Base-by-base conservation (phyloP, 2,113 vertebrate species). In the Chlamydotis undulata region DNA sequence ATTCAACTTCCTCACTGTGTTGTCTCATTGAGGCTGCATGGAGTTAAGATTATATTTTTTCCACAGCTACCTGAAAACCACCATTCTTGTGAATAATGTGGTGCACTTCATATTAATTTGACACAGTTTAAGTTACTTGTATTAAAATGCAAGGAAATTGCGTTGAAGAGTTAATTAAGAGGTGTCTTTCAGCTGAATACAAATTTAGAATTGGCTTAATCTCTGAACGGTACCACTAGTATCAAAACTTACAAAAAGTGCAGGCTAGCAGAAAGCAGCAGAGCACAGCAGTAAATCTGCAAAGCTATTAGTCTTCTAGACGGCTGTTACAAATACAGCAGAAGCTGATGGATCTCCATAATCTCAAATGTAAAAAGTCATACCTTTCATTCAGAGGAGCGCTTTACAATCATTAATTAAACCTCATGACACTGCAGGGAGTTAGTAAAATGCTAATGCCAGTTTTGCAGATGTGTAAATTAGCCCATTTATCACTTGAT, bases 381-480 rank as follows among this genome's bases (percentile, higher is more conserved):
- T 57, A 76, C 50, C 87, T 95, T 96, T 93, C 87, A 73, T 93
- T 87, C 91, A 95, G 74, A 91, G 33, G 56, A 95, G 81, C 59
- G 84, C 70, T 91, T 95, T 91, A 95, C 83, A 91, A 81, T 37
- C 21, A 13, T 93, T 95, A 95, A 95, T 95, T 97, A 96, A 95
- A 85, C 78, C 59, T 94, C 81, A 84, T 21, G 67, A 82, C 91
- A 91, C 93, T 79, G 43, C 19, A 69, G 87, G 87, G 91, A 94
- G 87, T 73, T 78, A 79, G 87, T 73, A 80, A 96, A 96, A 95
- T 77, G 91, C 61, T 94, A 96, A 91, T 91, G 50, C 65, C 77
- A 69, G 65, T 89, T 96, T 87, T 94, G 93, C 74, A 94, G 91
- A 93, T 94, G 91, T 89, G 87, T 91, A 95, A 96, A 94, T 95